phyloP scores from a whole-genome alignment of 2,888 invertebrate species.

The Dasysyrphus albostriatus region DNA sequence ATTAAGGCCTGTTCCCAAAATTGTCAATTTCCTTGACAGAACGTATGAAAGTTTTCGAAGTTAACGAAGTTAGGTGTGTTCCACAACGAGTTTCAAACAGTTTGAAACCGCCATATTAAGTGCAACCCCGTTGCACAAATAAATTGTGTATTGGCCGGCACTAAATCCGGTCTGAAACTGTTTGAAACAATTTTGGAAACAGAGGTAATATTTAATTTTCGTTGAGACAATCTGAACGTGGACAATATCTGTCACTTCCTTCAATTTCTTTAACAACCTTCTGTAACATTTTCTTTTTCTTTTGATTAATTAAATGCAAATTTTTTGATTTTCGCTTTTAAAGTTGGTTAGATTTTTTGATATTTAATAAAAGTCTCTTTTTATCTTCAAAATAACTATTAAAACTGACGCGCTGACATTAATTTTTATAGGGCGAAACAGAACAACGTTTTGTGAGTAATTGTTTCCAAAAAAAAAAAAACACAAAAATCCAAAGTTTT shows the following conservation, averaged over 20 bases:
- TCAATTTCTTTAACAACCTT: slow-evolving; percentile 49
- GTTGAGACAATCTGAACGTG: neutral
- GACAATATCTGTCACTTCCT: neutral
- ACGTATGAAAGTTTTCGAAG: too few species aligned
- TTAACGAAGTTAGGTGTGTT: too few species aligned
- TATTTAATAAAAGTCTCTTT: slow-evolving; percentile 61
- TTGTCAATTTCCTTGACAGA: too few species aligned
- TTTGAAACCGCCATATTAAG: too few species aligned
- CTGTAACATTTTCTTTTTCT: slow-evolving; percentile 41
- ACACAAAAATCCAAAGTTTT: slow-evolving; percentile 78
- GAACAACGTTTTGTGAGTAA: slow-evolving; percentile 85
- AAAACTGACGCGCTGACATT: slow-evolving; percentile 83
- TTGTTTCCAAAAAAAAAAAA: slow-evolving; percentile 80
- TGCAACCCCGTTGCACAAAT: too few species aligned
- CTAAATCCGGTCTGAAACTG: too few species aligned
- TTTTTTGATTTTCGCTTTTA: slow-evolving; percentile 68
- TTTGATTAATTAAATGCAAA: slow-evolving; percentile 68
- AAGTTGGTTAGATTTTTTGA: slow-evolving; percentile 77
- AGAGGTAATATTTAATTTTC: too few species aligned
- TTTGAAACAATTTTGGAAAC: too few species aligned
- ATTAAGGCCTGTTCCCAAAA: too few species aligned
- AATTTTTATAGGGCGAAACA: slow-evolving; percentile 84
- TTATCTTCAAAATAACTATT: slow-evolving; percentile 72
- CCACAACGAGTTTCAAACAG: too few species aligned
- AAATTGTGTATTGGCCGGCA: too few species aligned